Percentiles rank a stretch among this genome's conserved stretches.
These are phyloP conservation scores for Steinernema feltiae DNA, from an alignment of 1,140 invertebrate genomes.

Conservation along the genomic window DNA sequence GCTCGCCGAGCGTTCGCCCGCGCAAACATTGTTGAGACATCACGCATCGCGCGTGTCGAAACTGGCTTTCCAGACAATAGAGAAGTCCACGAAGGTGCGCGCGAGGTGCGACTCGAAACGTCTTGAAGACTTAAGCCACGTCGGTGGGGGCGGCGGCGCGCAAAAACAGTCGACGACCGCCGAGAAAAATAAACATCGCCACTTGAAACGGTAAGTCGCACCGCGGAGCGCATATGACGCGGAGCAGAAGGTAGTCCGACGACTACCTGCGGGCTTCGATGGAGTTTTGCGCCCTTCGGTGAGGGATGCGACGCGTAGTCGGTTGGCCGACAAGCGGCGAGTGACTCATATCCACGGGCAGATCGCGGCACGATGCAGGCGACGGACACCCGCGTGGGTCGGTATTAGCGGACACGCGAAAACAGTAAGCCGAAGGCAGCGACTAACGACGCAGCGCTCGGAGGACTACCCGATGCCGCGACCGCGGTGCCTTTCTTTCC, in stretches of 20 bases:
- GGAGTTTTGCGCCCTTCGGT: neutral
- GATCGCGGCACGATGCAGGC: neutral
- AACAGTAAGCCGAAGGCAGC: neutral
- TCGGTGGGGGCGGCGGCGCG: no score
- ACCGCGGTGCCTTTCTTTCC: neutral
- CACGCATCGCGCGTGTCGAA: slow-evolving; percentile 7
- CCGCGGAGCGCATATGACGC: neutral
- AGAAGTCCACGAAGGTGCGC: slow-evolving; percentile 8
- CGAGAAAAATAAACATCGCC: slow-evolving; percentile 8
- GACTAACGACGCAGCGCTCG: neutral
- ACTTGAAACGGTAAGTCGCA: neutral
- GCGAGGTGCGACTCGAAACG: neutral
- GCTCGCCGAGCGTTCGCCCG: neutral
- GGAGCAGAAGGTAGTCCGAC: neutral
- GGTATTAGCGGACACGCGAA: slow-evolving; percentile 6
- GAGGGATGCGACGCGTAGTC: no score
- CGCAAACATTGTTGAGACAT: neutral
- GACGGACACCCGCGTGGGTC: neutral
- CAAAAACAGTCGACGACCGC: slow-evolving; percentile 1
- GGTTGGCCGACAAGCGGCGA: neutral
- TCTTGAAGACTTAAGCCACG: slow-evolving; percentile 5
- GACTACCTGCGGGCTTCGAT: neutral
- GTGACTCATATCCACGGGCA: neutral
- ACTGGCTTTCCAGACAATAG: slow-evolving; percentile 11
- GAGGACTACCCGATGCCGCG: neutral